Base-by-base conservation (phyloP, 2,797 vertebrate species). In the Siniperca undulata region DNA sequence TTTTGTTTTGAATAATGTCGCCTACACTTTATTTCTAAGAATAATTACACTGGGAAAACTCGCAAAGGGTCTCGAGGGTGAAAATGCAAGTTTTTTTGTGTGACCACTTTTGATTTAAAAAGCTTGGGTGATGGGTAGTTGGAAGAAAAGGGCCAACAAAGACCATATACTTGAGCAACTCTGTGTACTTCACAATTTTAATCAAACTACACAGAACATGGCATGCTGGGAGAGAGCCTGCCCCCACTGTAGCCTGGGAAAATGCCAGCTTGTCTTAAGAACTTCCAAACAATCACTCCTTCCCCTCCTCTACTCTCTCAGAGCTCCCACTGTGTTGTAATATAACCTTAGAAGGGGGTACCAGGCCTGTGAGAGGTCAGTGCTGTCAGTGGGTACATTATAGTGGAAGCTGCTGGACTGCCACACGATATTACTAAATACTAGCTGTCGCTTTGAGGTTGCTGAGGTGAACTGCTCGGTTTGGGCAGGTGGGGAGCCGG, bases 391-490 rank as follows among this genome's bases (percentile, higher is more conserved):
- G 84, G 86, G 90, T 93, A 94, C 91, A 94, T 95, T 95, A 94
- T 86, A 88, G 92, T 83, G 20, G 84, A 90, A 74, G 90, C 92
- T 85, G 91, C 90, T 85, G 85, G 91, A 90, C 79, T 62, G 90
- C 92, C 88, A 81, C 92, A 90, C 79, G 77, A 95, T 95, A 95
- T 96, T 94, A 93, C 92, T 92, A 94, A 95, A 96, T 96, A 93
- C 93, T 95, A 90, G 90, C 94, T 88, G 91, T 82, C 76, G 89
- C 87, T 90, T 86, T 93, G 87, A 92, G 93, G 95, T 96, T 96
- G 95, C 95, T 96, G 95, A 96, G 96, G 96, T 95, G 95, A 96
- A 94, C 81, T 34, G 81, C 89, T 92, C 50, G 58, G 85, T 86
- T 81, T 64, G 77, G 68, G 88, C 85, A 91, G 92, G 93, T 93